These are phyloP conservation scores for Neodiprion pinetum DNA, from an alignment of 1,140 invertebrate genomes.

Conservation along the genomic window DNA sequence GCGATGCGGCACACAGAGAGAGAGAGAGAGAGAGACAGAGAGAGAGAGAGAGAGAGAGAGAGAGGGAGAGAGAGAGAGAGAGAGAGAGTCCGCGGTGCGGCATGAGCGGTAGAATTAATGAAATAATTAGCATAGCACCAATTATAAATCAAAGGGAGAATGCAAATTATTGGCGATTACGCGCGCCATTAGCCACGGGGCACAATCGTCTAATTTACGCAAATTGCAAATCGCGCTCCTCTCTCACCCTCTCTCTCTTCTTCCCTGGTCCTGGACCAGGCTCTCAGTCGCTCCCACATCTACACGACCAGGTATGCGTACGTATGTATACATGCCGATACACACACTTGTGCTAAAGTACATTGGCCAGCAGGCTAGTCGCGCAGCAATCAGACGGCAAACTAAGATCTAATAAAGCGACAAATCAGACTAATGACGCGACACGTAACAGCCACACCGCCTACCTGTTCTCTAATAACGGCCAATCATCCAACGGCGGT, in stretches of 20 bases:
- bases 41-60: neutral
- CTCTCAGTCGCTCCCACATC: neutral
- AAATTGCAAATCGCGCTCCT: slow-evolving; percentile 55
- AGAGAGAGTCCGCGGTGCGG: neutral
- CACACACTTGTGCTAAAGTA: neutral
- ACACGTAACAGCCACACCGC: slow-evolving; percentile 25
- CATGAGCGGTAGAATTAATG: slow-evolving; percentile 6
- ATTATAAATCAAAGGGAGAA: slow-evolving; percentile 7
- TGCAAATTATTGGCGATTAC: slow-evolving; percentile 46
- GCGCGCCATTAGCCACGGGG: slow-evolving; percentile 38
- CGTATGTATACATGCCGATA: neutral
- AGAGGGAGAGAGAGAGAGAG: neutral
- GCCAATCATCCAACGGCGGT: no score
- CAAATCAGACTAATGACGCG: slow-evolving; percentile 56
- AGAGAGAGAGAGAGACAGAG: neutral
- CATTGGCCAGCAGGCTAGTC: neutral
- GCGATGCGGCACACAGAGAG: neutral
- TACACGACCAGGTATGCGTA: slow-evolving; percentile 17
- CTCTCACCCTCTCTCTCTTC: slow-evolving; percentile 1
- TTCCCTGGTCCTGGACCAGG: no score
- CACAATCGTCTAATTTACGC: slow-evolving; percentile 50
- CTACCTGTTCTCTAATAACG: no score
- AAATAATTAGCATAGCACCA: neutral
- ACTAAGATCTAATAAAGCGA: slow-evolving; percentile 63
- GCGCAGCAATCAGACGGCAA: slow-evolving; percentile 28